Evolutionary conservation across 2,888 invertebrate genomes (phyloP), one percentile per base, ranked within the genome.

Genomic region (Balanococcus diminutus): DNA sequence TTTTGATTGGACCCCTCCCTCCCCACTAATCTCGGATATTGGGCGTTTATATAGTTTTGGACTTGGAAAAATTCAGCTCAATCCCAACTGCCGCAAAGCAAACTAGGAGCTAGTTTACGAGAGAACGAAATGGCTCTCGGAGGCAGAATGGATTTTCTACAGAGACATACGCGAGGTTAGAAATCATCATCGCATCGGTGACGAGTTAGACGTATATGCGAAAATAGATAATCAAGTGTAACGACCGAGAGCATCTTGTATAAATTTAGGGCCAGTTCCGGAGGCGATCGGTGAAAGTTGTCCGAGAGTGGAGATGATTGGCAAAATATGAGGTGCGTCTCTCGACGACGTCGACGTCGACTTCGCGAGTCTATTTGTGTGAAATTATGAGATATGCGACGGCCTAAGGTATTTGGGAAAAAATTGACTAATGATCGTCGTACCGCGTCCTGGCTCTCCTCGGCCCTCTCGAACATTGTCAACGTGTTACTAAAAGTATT

Each of bases 181-280:
- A 67, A 56, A 56, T 56, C 9, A 56, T 22, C 9, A 56, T 22
- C 42, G n/a, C n/a, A n/a, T n/a, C n/a, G n/a, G n/a, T n/a, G n/a
- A n/a, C n/a, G 51, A 51, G 19, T 0, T 56, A 8, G 56, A n/a
- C 16, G n/a, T 46, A n/a, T 16, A 46, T n/a, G 32, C 1, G 32
- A 14, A 72, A 16, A n/a, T 25, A 28, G 75, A 79, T 79, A 79
- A 79, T 79, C 75, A 36, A 79, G 75, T 79, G 75, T 79, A 79
- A 32, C 28, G 75, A 79, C 75, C 75, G 75, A 36, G 9, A 6
- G 36, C 19, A 19, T 36, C 19, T 56, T 22, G 56, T 56, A 56
- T 56, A 56, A 56, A 56, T 67, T 28, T 67, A 28, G 67, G 25
- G 67, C 28, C 67, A 67, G 67, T 28, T 67, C 67, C 67, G 67